phyloP scores from a whole-genome alignment of 2,888 invertebrate genomes.

The Acronicta psi region DNA sequence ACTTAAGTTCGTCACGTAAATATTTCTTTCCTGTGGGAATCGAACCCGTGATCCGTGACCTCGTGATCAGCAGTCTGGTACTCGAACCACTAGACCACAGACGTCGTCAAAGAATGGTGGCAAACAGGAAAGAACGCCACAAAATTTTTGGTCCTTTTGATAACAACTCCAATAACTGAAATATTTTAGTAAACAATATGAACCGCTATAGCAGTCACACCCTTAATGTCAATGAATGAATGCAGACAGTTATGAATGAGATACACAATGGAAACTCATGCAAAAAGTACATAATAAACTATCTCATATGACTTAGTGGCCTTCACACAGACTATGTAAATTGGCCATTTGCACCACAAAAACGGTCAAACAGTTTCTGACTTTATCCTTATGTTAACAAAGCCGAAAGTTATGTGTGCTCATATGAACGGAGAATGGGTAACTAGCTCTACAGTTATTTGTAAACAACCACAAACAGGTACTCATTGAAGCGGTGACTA shows the following conservation, averaged over 20 bases:
- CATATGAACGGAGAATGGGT: constrained; percentile 10
- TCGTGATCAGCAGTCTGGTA: no score
- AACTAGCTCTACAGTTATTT: constrained; percentile 38
- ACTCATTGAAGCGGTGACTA: constrained; percentile 31
- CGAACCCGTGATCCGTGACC: no score
- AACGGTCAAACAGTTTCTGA: constrained; percentile 6
- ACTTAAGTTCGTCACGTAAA: no score
- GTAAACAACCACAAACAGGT: constrained; percentile 40
- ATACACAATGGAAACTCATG: neutral
- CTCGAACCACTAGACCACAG: no score
- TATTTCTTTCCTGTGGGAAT: no score
- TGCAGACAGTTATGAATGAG: neutral
- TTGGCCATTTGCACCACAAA: constrained; percentile 11
- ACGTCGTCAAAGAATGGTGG: constrained; percentile 1
- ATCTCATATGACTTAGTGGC: constrained; percentile 24
- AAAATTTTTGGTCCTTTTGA: neutral
- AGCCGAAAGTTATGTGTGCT: neutral
- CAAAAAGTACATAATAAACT: constrained; percentile 16
- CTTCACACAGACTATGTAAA: constrained; percentile 38
- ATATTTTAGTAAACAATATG: neutral
- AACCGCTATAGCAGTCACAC: neutral
- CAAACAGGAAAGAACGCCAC: neutral
- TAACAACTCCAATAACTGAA: neutral
- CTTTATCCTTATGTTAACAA: fast-evolving
- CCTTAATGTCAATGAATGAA: neutral